Percentiles rank a stretch among this genome's conserved stretches.
Evolutionary conservation across 2,797 vertebrate genomes (phyloP).

Genomic region (Mus spretus): DNA sequence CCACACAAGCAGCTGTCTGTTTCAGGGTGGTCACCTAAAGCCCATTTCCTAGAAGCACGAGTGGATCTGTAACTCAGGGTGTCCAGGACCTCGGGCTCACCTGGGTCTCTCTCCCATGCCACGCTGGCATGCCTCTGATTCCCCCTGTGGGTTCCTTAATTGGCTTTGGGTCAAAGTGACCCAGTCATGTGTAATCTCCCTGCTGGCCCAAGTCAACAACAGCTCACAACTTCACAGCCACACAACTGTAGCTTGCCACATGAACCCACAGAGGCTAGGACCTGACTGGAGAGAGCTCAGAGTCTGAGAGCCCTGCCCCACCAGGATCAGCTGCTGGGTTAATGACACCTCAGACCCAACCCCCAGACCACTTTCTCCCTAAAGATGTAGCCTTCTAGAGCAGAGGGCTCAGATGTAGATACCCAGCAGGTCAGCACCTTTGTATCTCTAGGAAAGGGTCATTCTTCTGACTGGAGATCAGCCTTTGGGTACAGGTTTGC

Average conservation of each 20-base stretch:
- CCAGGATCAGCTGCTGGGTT: too few species aligned
- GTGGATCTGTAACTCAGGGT: too few species aligned
- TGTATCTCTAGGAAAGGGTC: not conserved
- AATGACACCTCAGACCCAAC: not conserved
- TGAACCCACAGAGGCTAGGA: not conserved
- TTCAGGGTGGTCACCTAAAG: not conserved
- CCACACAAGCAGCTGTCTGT: not conserved
- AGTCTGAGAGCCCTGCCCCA: not conserved
- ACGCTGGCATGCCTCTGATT: not conserved
- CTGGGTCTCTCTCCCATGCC: not conserved
- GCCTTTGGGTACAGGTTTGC: not conserved
- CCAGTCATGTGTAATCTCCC: not conserved
- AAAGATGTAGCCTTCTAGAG: not conserved
- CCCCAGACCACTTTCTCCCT: not conserved
- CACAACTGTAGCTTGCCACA: not conserved
- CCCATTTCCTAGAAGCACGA: not conserved
- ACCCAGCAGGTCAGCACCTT: not conserved
- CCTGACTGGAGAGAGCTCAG: not conserved
- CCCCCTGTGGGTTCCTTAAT: not conserved
- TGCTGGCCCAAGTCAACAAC: not conserved
- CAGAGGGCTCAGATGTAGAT: not conserved
- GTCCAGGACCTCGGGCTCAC: not conserved
- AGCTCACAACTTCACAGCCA: not conserved
- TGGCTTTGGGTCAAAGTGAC: not conserved
- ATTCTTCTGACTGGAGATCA: not conserved